Percentiles rank a stretch among this genome's conserved stretches.
Conservation (phyloP, 2,888 invertebrate genomes). For the Sphaerophoria rueppellii region DNA sequence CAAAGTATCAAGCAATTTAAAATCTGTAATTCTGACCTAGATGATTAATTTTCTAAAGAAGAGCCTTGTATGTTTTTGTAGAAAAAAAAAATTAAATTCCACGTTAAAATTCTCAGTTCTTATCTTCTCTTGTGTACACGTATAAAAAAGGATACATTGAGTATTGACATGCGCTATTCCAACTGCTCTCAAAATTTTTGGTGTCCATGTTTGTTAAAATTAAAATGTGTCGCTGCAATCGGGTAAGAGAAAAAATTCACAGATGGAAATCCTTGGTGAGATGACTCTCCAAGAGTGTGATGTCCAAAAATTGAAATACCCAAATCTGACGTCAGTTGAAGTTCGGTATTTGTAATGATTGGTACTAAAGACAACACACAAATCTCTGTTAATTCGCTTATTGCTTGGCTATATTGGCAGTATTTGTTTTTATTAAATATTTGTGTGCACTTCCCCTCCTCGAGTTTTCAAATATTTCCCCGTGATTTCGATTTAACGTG, state of each 20-base stretch:
- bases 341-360: slow-evolving; percentile 82
- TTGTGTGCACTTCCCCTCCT: slow-evolving; percentile 24
- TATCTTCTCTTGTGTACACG: background rate
- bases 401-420: slow-evolving; percentile 49
- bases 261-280: slow-evolving; percentile 30
- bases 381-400: slow-evolving; percentile 53
- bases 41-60: slow-evolving; percentile 62
- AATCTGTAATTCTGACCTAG: slow-evolving; percentile 64
- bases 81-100: slow-evolving; percentile 8
- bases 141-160: background rate
- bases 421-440: slow-evolving; percentile 63
- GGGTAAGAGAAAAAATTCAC: slow-evolving; percentile 3
- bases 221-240: slow-evolving; percentile 51
- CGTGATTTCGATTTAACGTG: slow-evolving; percentile 3
- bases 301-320: slow-evolving; percentile 64
- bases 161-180: slow-evolving; percentile 33
- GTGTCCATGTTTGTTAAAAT: background rate
- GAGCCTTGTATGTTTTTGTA: background rate
- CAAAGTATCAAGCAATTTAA: slow-evolving; percentile 58
- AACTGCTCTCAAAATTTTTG: background rate
- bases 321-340: slow-evolving; percentile 80
- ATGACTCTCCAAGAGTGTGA: slow-evolving; percentile 45
- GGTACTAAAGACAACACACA: slow-evolving; percentile 78
- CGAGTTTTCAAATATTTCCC: background rate
- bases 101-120: background rate